Conservation (phyloP, 2,113 vertebrate genomes). For the Peucedramus taeniatus region DNA sequence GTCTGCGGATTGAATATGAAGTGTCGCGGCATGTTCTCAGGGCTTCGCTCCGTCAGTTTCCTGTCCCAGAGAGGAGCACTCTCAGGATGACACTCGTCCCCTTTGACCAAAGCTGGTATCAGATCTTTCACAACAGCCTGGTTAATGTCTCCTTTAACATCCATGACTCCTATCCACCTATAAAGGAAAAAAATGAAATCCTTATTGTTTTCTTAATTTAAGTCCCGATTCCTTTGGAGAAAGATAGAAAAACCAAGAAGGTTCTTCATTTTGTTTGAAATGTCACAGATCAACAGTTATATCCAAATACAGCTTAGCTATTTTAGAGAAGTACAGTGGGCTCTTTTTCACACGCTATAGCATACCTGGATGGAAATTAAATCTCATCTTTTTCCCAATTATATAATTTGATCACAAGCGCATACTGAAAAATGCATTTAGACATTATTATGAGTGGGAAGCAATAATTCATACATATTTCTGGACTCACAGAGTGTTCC, state of each 20-base stretch:
- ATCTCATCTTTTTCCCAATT: not conserved
- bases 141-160: not conserved
- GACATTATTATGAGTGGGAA: not conserved
- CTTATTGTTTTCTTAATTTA: not conserved
- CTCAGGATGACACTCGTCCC: not conserved
- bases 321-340: not conserved
- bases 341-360: not conserved
- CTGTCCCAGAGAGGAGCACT: not conserved
- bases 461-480: not conserved
- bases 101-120: not conserved
- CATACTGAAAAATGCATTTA: not conserved
- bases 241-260: not conserved
- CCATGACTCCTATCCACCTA: not conserved
- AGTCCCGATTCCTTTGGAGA: not conserved
- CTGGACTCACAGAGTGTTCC: not conserved
- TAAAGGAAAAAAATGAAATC: slow-evolving; percentile 3
- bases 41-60: slow-evolving; percentile 1
- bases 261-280: not conserved
- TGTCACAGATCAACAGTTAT: not conserved
- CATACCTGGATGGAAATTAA: not conserved
- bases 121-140: not conserved
- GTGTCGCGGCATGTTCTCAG: slow-evolving; percentile 10
- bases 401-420: not conserved
- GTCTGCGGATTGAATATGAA: slow-evolving; percentile 74
- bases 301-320: not conserved